Evolutionary conservation across 2,888 invertebrate genomes (phyloP), one percentile per base, ranked within the genome.

Genomic region (Orthonychiurus folsomi): DNA sequence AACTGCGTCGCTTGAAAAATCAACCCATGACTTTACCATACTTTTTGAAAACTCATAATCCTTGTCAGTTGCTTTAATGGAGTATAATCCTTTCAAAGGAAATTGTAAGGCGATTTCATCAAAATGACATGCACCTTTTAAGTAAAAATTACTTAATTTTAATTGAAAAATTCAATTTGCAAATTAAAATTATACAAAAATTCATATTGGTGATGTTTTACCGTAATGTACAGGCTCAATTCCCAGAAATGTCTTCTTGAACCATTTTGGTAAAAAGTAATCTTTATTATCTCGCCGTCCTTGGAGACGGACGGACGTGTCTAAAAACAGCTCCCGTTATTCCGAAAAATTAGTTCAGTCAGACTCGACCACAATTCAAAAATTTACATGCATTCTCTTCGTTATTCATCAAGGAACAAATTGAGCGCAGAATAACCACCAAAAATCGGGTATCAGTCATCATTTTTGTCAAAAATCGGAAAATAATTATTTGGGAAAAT

Each of bases 141-240:
- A 37, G n/a, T n/a, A n/a, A n/a, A n/a, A n/a, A n/a, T n/a, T n/a
- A n/a, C n/a, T n/a, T n/a, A n/a, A n/a, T n/a, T n/a, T n/a, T n/a
- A n/a, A n/a, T n/a, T n/a, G n/a, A n/a, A n/a, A n/a, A n/a, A n/a
- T n/a, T n/a, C n/a, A n/a, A n/a, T n/a, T n/a, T n/a, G n/a, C n/a
- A n/a, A n/a, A n/a, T n/a, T 15, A 37, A 37, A 37, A 9, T 37
- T 37, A 37, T 37, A 9, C 15, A 5, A 9, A 37, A 37, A 37
- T 37, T 37, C 5, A 15, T 15, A 9, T 9, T 37, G 37, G 37
- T 15, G 5, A 56, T 26, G 25, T 23, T 3, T 56, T 56, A 56
- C 56, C 56, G 20, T 56, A 27, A 28, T 28, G 27, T 9, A 28
- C 27, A 12, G 56, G 27, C 28, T 56, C 28, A 56, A 56, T 56